Conservation (phyloP, 2,888 invertebrate species). For the Mimumesa dahlbomi region DNA sequence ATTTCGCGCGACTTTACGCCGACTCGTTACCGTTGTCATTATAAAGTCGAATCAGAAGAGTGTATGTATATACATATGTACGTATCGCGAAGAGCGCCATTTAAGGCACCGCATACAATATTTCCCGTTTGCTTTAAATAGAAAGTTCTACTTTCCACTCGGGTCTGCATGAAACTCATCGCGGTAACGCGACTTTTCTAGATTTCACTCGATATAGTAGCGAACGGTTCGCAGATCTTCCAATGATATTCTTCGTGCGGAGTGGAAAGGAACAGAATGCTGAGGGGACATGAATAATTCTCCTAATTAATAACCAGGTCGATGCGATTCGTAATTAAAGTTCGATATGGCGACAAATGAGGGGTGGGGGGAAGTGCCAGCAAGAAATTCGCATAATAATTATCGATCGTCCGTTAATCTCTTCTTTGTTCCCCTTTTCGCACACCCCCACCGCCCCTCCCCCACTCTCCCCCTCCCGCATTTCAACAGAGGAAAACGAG, state of each 20-base stretch:
- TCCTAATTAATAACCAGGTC: conserved; percentile 29
- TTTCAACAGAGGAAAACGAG: conserved; percentile 59
- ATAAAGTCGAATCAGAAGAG: too few species aligned
- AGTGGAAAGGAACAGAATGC: too few species aligned
- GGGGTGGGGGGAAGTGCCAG: conserved; percentile 23
- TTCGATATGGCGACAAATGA: conserved; percentile 45
- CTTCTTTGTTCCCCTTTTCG: conserved; percentile 67
- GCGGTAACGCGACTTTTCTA: too few species aligned
- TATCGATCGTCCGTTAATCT: conserved; percentile 70
- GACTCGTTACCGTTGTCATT: conserved; percentile 20
- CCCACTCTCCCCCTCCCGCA: conserved; percentile 10
- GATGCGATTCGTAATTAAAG: conserved; percentile 35
- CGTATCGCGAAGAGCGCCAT: too few species aligned
- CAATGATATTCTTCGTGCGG: too few species aligned
- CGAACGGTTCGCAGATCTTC: too few species aligned
- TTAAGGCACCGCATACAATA: too few species aligned
- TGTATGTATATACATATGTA: too few species aligned
- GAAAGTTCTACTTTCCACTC: too few species aligned
- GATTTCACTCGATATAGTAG: too few species aligned
- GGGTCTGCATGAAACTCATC: too few species aligned
- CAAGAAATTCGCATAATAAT: conserved; percentile 68
- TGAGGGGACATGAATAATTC: background rate
- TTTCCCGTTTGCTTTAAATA: too few species aligned
- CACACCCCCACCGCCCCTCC: background rate
- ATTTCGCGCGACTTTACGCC: conserved; percentile 54